Conservation (phyloP, 2,888 invertebrate species). For the Caprella mutica region DNA sequence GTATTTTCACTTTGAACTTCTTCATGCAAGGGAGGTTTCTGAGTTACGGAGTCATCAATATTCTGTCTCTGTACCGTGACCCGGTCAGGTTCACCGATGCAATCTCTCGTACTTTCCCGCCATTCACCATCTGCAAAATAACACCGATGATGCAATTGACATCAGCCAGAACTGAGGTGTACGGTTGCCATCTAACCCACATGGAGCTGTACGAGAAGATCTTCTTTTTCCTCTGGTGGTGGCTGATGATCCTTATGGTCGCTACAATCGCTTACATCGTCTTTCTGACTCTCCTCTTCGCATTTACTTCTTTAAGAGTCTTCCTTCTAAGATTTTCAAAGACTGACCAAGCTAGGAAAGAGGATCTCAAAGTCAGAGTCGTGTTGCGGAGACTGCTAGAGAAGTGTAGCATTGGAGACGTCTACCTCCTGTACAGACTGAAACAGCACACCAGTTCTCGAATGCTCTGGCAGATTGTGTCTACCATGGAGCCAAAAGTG, state of each 20-base stretch:
- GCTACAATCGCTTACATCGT: constrained; percentile 20
- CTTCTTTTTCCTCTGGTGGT: constrained; percentile 30
- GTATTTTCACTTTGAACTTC: constrained; percentile 29
- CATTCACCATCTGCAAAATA: constrained; percentile 28
- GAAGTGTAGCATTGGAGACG: no score
- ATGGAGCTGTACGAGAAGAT: constrained; percentile 33
- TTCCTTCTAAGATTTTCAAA: no score
- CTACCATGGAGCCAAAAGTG: no score
- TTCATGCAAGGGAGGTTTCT: constrained; percentile 27
- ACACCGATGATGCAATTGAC: constrained; percentile 22
- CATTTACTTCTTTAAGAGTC: no score
- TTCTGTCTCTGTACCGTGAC: no score
- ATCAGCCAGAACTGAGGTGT: constrained; percentile 18
- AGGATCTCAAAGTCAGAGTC: no score
- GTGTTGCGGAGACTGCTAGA: no score
- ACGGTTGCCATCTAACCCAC: constrained; percentile 29
- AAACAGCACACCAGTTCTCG: no score
- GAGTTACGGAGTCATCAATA: constrained; percentile 25
- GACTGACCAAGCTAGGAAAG: no score
- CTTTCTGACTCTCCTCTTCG: constrained; percentile 23
- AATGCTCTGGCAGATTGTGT: no score
- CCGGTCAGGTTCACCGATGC: constrained; percentile 23
- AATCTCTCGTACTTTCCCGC: constrained; percentile 31
- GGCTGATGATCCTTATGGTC: constrained; percentile 25
- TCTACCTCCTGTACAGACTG: no score